Evolutionary conservation across 2,113 vertebrate genomes (phyloP), one percentile per base, ranked within the genome.

Genomic region (Gyps fulvus): DNA sequence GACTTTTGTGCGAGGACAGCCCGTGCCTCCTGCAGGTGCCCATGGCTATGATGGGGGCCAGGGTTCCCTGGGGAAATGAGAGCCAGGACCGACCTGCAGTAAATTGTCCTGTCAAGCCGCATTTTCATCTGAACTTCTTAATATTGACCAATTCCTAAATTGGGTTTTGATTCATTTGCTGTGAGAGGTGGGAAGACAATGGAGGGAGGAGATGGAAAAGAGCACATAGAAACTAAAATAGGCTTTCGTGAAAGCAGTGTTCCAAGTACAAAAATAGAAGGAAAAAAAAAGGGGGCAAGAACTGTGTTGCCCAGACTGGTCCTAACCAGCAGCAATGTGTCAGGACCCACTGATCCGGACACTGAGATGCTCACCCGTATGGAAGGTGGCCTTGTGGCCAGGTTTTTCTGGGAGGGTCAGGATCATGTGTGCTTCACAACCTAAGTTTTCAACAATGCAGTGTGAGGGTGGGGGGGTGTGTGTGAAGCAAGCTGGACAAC

Each of bases 371-470:
- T 86, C 25, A n/a, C 31, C 26, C 57, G 5, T 50, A 0, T 36
- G 36, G 36, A 36, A 36, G 36, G 36, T 31, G 43, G 9, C 29
- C 47, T 70, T 58, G 23, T 58, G 47, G 15, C 34, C 52, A 63
- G 20, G 7, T n/a, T 82, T 73, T 81, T 52, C 13, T 62, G 21
- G 13, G 32, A 72, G 29, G 12, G 6, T 42, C 32, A 26, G 59
- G 29, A 36, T 67, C 7, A 0, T 8, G 9, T 54, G 12, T 20
- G 27, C 38, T 32, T 72, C 27, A 26, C 0, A 0, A 36, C 8
- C 13, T 42, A 52, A 36, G 15, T 71, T 93, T 90, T 85, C 50
- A 40, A 0, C 14, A 52, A 19, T 49, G 59, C 21, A 10, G 11
- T 17, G 15, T n/a, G 40, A 47, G 23, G 10, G 5, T 2, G 52